Evolutionary conservation across 2,888 invertebrate species (phyloP).

Genomic region (Sarcophaga subvicina): DNA sequence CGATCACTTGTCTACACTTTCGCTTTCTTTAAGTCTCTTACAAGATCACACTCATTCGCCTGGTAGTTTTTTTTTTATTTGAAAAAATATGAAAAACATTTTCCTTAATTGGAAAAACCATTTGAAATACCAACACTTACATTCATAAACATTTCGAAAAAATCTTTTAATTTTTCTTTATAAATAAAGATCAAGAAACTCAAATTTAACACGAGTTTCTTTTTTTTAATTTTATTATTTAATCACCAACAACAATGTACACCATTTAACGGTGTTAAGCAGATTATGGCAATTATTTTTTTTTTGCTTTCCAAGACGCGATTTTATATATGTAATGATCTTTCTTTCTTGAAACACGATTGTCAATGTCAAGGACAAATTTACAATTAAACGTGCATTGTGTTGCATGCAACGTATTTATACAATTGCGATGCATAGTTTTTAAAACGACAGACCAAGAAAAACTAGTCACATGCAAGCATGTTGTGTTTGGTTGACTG

Average conservation of each 20-base stretch:
- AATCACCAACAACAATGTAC: not conserved
- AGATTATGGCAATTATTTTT: not conserved
- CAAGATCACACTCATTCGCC: not conserved
- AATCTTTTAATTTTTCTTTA: not conserved
- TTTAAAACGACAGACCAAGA: not conserved
- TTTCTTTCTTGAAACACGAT: slow-evolving; percentile 56
- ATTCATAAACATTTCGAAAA: slow-evolving; percentile 59
- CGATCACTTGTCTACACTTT: slow-evolving; percentile 35
- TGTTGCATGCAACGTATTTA: slow-evolving; percentile 73
- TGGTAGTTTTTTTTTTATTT: not conserved
- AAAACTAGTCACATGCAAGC: slow-evolving; percentile 31
- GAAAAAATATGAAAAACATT: slow-evolving; percentile 6
- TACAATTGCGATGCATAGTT: slow-evolving; percentile 59
- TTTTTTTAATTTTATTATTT: not conserved
- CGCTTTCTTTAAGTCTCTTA: slow-evolving; percentile 44
- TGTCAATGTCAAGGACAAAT: slow-evolving; percentile 81
- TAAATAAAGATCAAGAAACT: slow-evolving; percentile 24
- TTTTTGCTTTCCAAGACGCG: not conserved
- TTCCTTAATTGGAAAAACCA: slow-evolving; percentile 7
- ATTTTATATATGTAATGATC: not conserved
- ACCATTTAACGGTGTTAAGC: not conserved
- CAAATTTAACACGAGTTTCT: not conserved
- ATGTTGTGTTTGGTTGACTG: slow-evolving; percentile 9
- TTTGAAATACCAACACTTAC: slow-evolving; percentile 54
- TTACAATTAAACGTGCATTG: slow-evolving; percentile 78